Evolutionary conservation across 2,113 vertebrate species (phyloP).

Genomic region (Trematocara zebra): DNA sequence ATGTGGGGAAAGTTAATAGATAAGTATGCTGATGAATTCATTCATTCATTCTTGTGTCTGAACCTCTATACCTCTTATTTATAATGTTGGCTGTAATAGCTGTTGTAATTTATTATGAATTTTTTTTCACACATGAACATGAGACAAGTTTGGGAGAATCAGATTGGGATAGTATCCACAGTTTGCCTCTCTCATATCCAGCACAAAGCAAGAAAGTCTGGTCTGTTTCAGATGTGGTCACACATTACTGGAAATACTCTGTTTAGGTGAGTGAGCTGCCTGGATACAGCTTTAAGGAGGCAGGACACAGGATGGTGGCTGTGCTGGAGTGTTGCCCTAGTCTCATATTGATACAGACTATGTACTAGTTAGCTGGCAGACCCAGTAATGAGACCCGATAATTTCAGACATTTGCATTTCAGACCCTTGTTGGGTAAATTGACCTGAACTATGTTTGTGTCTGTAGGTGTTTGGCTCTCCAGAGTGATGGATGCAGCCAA

Average conservation of each 20-base stretch:
- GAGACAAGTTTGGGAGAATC: neutral
- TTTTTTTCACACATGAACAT: neutral
- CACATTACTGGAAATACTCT: neutral
- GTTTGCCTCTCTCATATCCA: neutral
- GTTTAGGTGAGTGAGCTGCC: neutral
- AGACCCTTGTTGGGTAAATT: neutral
- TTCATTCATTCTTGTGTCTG: neutral
- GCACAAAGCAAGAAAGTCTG: neutral
- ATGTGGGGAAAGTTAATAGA: neutral
- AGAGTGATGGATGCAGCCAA: neutral
- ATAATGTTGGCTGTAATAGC: neutral
- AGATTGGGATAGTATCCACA: neutral
- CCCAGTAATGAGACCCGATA: neutral
- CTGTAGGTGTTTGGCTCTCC: neutral
- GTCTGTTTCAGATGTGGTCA: neutral
- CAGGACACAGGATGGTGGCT: neutral
- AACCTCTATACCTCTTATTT: neutral
- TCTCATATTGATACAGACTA: neutral
- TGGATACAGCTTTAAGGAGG: neutral
- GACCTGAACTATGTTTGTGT: neutral
- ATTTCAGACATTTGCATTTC: neutral
- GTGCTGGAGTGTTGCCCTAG: neutral
- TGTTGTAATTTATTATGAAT: neutral
- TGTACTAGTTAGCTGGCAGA: neutral
- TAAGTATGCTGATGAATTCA: neutral